Evolutionary conservation across 2,797 vertebrate species (phyloP).

Genomic region (Sciurus vulgaris): DNA sequence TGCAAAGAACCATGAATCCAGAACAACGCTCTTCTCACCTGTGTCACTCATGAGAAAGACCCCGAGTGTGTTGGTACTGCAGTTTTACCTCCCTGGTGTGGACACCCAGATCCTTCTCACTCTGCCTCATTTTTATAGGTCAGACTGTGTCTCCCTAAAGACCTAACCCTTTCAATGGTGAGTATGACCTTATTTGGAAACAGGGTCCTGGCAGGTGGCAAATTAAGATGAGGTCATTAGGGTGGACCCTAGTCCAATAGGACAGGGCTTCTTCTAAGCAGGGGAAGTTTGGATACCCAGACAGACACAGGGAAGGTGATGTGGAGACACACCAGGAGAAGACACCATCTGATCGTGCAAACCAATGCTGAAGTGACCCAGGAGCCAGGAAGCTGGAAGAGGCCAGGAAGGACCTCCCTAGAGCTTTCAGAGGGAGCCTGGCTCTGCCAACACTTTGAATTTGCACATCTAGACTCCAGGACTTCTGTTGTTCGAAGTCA

Average conservation of each 20-base stretch:
- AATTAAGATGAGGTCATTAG: not conserved
- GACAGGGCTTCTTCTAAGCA: not conserved
- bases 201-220: not conserved
- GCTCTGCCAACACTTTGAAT: not conserved
- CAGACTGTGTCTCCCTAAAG: not conserved
- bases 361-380: accelerated
- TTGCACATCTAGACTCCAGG: not conserved
- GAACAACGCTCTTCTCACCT: accelerated
- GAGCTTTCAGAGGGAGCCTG: accelerated
- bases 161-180: not conserved
- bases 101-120: not conserved
- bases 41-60: not conserved
- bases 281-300: not conserved
- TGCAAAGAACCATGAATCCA: not conserved
- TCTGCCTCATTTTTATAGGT: not conserved
- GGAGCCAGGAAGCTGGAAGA: not conserved
- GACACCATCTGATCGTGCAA: too few relatives aligned
- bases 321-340: not conserved
- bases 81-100: not conserved
- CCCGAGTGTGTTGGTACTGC: not conserved
- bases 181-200: not conserved
- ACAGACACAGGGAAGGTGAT: too few relatives aligned
- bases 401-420: not conserved
- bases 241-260: too few relatives aligned
- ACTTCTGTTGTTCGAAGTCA: not conserved